A percentile compares a stretch with the other conserved stretches of the same genome.
Evolutionary conservation across 1,140 invertebrate species (phyloP).

Genomic region (Zaprionus africanus): DNA sequence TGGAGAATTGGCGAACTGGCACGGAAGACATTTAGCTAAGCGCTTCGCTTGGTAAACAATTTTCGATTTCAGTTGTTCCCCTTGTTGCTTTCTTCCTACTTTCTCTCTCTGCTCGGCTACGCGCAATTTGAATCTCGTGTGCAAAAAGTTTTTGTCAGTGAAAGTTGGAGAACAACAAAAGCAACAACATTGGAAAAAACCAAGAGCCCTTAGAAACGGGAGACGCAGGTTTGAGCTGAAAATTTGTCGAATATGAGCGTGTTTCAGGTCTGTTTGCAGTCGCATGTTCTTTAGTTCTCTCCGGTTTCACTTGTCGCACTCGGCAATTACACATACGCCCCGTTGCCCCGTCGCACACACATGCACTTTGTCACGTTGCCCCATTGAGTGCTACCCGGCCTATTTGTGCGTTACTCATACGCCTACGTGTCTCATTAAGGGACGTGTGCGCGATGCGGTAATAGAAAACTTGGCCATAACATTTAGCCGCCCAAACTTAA

Average conservation of each 20-base stretch:
- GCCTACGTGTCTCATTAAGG: constrained; percentile 77
- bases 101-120: constrained; percentile 3
- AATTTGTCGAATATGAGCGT: constrained; percentile 38
- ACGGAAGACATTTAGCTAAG: constrained; percentile 81
- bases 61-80: constrained; percentile 68
- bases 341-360: background rate
- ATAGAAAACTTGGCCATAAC: constrained; percentile 81
- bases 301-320: constrained; percentile 34
- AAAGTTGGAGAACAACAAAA: constrained; percentile 59
- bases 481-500: constrained; percentile 75
- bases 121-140: constrained; percentile 74
- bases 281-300: constrained; percentile 24
- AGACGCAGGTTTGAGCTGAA: constrained; percentile 20
- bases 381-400: constrained; percentile 45
- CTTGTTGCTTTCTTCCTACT: constrained; percentile 1
- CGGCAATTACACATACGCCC: constrained; percentile 52
- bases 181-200: constrained; percentile 18
- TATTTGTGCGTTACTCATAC: constrained; percentile 76
- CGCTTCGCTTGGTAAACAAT: constrained; percentile 80
- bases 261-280: constrained; percentile 29
- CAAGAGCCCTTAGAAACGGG: constrained; percentile 19
- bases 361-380: constrained; percentile 49
- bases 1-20: constrained; percentile 59
- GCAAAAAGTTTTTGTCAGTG: constrained; percentile 71
- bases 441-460: constrained; percentile 61